phyloP scores from a whole-genome alignment of 2,797 vertebrate species.

The Ptychobarbus kaznakovi region DNA sequence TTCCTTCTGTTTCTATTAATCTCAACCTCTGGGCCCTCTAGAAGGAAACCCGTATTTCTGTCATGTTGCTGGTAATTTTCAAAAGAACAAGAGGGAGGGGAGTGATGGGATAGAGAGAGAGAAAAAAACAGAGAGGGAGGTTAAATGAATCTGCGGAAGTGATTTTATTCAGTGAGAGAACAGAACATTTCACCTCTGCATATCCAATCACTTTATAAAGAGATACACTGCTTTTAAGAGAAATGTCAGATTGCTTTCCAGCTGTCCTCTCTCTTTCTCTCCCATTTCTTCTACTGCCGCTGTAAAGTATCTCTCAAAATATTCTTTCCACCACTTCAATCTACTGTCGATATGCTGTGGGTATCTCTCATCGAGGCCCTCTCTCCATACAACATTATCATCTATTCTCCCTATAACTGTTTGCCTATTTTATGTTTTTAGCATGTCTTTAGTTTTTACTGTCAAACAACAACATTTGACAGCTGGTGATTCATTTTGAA shows the following conservation, averaged over 20 bases:
- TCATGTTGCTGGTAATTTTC: conserved; percentile 46
- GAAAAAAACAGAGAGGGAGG: conserved; percentile 36
- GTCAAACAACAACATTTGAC: not conserved
- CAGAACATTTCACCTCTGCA: conserved; percentile 55
- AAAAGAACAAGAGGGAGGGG: conserved; percentile 34
- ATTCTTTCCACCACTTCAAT: conserved; percentile 23
- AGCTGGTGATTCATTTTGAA: not conserved
- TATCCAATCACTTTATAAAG: conserved; percentile 50
- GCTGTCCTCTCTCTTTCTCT: conserved; percentile 13
- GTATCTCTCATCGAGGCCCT: not conserved
- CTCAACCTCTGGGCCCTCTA: conserved; percentile 17
- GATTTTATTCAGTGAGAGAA: conserved; percentile 51
- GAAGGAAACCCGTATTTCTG: conserved; percentile 35
- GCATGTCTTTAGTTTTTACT: conserved; percentile 22
- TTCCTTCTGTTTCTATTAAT: conserved; percentile 23
- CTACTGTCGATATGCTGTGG: not conserved
- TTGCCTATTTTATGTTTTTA: not conserved
- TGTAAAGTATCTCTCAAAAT: conserved; percentile 23
- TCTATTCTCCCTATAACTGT: not conserved
- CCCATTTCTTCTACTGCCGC: not conserved
- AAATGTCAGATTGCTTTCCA: conserved; percentile 42
- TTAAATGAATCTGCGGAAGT: conserved; percentile 54
- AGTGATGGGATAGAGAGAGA: conserved; percentile 20
- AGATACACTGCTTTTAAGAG: conserved; percentile 40
- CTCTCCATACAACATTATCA: not conserved